A percentile compares a stretch with the other conserved stretches of the same genome.
phyloP scores from a whole-genome alignment of 1,140 invertebrate species.

The Diorhabda carinulata region DNA sequence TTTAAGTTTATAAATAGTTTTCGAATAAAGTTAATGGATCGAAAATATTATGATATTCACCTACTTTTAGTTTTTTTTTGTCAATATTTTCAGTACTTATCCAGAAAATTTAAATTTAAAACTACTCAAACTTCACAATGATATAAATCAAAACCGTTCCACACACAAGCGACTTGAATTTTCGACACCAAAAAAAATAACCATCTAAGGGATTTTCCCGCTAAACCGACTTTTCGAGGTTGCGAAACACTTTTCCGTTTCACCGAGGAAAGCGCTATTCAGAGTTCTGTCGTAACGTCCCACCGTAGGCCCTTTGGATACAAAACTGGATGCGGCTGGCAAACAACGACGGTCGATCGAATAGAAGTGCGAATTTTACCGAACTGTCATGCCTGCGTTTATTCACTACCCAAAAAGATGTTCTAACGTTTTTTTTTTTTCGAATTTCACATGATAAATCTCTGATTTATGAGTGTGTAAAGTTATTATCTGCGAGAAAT shows the following conservation, averaged over 20 bases:
- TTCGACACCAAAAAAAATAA: not conserved
- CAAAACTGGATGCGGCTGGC: slow-evolving; percentile 1
- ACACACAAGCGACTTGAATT: not conserved
- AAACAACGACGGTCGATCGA: not conserved
- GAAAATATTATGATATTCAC: too few relatives aligned
- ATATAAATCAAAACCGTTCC: not conserved
- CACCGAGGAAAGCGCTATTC: not conserved
- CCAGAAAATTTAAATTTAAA: too few relatives aligned
- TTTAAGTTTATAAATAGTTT: too few relatives aligned
- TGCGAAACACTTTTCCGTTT: not conserved
- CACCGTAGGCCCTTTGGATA: not conserved
- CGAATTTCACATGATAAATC: slow-evolving; percentile 2
- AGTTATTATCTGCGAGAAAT: slow-evolving; percentile 13
- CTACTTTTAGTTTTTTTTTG: too few relatives aligned
- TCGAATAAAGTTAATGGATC: too few relatives aligned
- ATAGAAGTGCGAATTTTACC: not conserved
- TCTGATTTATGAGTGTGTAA: not conserved
- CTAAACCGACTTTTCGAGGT: not conserved
- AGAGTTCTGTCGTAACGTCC: not conserved
- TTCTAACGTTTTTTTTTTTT: not conserved
- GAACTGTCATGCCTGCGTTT: not conserved
- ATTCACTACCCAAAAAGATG: not conserved
- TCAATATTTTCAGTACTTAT: too few relatives aligned
- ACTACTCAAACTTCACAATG: not conserved
- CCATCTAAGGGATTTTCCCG: not conserved